Evolutionary conservation across 2,888 invertebrate genomes (phyloP), one percentile per base, ranked within the genome.

Genomic region (Trichogramma evanescens): DNA sequence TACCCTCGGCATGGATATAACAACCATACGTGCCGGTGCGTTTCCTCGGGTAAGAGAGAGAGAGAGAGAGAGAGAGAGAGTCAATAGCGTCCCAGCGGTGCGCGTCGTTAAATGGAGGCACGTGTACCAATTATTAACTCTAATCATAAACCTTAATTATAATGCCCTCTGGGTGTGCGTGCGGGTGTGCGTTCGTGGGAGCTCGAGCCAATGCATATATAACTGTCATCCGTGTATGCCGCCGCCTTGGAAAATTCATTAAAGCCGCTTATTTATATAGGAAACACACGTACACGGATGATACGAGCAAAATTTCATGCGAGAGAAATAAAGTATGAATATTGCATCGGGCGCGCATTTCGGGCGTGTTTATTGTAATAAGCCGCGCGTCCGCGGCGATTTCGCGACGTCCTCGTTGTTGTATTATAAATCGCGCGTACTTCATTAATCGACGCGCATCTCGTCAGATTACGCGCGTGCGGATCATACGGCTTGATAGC

Each of bases 71-170:
- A 26, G 26, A 26, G 26, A 26, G 26, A 26, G 26, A 26, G 65
- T 65, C 66, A 63, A 66, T 66, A 64, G 65, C 60, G 65, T 54
- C 60, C 43, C 56, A 63, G 59, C 61, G 63, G 55, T 58, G 10
- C 9, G 57, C 63, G 61, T 59, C 65, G 55, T 68, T 70, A 68
- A 69, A 68, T 67, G 63, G 65, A 63, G 70, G 71, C 71, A 73
- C 72, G 71, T 71, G 71, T 71, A 71, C 70, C 70, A 74, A 75
- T 74, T 75, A 75, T 74, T 73, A 73, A 73, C 74, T 72, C 71
- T 72, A 74, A 74, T 73, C 72, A 69, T 74, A 72, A 73, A 74
- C 70, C 70, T 73, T 72, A 70, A 74, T 74, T 73, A 73, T 71
- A 71, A 73, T 70, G 65, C 69, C 71, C 69, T 68, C 67, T 59